Evolutionary conservation across 2,113 vertebrate genomes (phyloP).

Genomic region (Anhinga anhinga): DNA sequence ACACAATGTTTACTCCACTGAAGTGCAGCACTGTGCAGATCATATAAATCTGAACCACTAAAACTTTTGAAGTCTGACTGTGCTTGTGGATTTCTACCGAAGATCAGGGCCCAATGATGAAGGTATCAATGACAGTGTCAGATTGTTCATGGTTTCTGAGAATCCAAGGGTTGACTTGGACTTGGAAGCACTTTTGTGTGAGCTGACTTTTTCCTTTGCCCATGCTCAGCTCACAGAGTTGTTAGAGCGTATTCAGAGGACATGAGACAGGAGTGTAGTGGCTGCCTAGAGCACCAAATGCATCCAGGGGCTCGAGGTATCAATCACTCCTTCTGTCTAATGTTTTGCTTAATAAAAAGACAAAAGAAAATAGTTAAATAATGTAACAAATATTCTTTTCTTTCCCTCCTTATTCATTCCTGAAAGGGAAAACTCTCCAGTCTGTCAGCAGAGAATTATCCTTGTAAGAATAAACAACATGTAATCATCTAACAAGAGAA

Average conservation of each 20-base stretch:
- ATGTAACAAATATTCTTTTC: background rate
- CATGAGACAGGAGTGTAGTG: background rate
- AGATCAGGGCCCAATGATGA: background rate
- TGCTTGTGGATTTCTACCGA: background rate
- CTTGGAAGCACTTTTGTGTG: background rate
- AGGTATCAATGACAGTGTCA: background rate
- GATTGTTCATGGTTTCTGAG: background rate
- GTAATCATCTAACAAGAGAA: background rate
- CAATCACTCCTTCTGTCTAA: background rate
- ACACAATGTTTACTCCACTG: background rate
- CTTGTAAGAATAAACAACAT: background rate
- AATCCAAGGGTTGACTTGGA: background rate
- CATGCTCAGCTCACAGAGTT: background rate
- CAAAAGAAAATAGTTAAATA: background rate
- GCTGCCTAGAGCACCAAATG: background rate
- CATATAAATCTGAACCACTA: background rate
- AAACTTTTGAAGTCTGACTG: background rate
- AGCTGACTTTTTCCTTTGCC: background rate
- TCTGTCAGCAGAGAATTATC: background rate
- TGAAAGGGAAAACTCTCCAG: background rate
- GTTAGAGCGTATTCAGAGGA: background rate
- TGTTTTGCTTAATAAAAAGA: background rate
- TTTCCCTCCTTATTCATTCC: background rate
- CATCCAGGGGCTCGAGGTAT: background rate
- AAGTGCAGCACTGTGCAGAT: background rate